phyloP scores from a whole-genome alignment of 92 coral and sea anemone species.

The Ricordea florida region DNA sequence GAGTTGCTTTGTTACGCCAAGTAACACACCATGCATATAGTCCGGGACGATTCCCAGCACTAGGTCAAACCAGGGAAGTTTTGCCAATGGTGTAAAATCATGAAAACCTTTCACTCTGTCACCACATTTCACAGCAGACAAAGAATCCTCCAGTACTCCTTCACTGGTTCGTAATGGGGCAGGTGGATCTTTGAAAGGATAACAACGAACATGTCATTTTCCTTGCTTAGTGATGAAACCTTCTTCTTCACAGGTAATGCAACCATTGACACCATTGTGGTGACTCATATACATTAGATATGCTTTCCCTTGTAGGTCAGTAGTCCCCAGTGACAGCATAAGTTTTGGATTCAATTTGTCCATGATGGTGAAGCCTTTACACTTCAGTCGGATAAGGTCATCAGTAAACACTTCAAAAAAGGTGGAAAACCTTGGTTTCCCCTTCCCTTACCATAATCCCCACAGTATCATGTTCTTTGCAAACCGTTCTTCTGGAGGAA shows the following conservation, averaged over 20 bases:
- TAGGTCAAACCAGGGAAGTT: constrained; percentile 44
- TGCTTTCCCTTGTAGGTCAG: constrained; percentile 58
- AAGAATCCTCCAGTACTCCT: constrained; percentile 2
- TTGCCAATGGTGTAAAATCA: constrained; percentile 38
- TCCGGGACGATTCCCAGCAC: constrained; percentile 54
- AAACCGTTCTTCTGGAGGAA: constrained; percentile 43
- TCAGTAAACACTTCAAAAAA: constrained; percentile 32
- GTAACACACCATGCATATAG: constrained; percentile 61
- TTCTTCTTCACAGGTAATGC: constrained; percentile 49
- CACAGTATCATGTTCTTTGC: constrained; percentile 50
- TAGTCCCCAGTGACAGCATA: constrained; percentile 35
- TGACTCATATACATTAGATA: constrained; percentile 45
- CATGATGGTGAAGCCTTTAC: neutral
- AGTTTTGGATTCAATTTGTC: constrained; percentile 13
- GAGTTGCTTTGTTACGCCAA: constrained; percentile 51
- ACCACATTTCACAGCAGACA: constrained; percentile 14
- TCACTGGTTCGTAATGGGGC: constrained; percentile 23
- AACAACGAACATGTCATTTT: constrained; percentile 49
- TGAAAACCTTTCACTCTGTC: constrained; percentile 39
- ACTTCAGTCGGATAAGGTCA: constrained; percentile 15
- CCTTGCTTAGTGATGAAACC: constrained; percentile 47
- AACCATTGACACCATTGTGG: constrained; percentile 53
- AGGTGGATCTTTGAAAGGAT: constrained; percentile 34
- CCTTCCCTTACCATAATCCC: constrained; percentile 61
- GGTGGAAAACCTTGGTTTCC: constrained; percentile 37